phyloP scores from a whole-genome alignment of 2,113 vertebrate genomes.

The Taurulus bubalis region DNA sequence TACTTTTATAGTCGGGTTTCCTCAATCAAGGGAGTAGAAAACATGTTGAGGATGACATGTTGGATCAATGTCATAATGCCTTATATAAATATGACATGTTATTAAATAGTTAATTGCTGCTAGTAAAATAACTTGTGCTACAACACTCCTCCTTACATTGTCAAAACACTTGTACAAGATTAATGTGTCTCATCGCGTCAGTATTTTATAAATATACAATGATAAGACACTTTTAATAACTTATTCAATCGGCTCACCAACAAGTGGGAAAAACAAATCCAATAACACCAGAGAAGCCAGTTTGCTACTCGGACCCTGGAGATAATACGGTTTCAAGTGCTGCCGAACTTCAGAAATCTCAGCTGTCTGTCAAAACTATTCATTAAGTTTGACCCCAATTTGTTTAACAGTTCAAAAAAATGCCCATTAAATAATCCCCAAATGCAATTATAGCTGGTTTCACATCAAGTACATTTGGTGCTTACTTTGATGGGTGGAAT shows the following conservation, averaged over 20 bases:
- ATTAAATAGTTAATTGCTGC: not conserved
- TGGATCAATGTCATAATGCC: not conserved
- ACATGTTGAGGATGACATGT: not conserved
- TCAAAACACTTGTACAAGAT: not conserved
- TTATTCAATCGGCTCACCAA: not conserved
- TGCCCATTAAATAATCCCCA: not conserved
- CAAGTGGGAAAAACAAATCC: not conserved
- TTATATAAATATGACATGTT: not conserved
- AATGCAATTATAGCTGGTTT: not conserved
- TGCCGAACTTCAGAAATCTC: not conserved
- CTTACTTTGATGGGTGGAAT: not conserved
- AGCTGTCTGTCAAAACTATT: conserved; percentile 11
- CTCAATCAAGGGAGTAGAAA: not conserved
- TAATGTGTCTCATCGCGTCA: not conserved
- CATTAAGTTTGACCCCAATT: not conserved
- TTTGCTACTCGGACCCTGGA: not conserved
- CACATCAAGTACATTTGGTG: not conserved
- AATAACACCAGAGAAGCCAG: not conserved
- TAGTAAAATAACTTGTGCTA: not conserved
- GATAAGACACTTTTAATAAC: not conserved
- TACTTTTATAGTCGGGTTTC: not conserved
- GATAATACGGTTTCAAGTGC: no score
- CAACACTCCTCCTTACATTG: not conserved
- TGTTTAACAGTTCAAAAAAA: not conserved
- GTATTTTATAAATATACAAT: not conserved